Evolutionary conservation across 2,113 vertebrate genomes (phyloP), one percentile per base, ranked within the genome.

Genomic region (Halcyon malimbica): DNA sequence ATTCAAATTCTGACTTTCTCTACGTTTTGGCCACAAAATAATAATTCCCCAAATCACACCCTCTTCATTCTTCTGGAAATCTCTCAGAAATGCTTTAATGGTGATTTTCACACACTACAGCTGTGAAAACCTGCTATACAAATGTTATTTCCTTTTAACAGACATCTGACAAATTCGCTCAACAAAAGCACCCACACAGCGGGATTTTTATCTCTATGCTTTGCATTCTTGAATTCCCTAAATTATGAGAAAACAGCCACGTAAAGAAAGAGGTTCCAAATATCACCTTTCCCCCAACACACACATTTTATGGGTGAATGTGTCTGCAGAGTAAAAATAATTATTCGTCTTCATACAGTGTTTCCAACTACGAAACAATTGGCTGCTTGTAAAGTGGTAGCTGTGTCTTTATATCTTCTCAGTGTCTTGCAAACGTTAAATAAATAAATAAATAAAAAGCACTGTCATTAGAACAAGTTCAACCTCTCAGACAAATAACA

Each of bases 121-220:
- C 83, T 94, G 35, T 84, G 80, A 71, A 94, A 96, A 92, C 73
- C 69, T 92, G 96, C 65, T 84, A 5, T 21, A 73, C 94, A 65
- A 88, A 44, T 35, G 48, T 51, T 84, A 44, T 85, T 87, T 73
- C 81, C 74, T 93, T 93, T 91, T 76, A 91, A 87, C 18, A 93
- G 44, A 79, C 59, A 65, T 88, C 81, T 90, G 80, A 91, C 70
- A 87, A 76, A 28, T 91, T 82, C 48, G 19, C 8, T 85, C 57
- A 69, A 60, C 48, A 78, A 95, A 73, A 2, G 4, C 74, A 83
- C 69, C 80, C 84, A 91, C 59, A 77, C 48, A 59, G 44, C 0
- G 0, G 91, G 37, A 87, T 88, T 93, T 81, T 81, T 64, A 89
- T 48, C 83, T 68, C 3, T 64, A 18, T 50, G 59, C n/a, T 96